phyloP scores from a whole-genome alignment of 2,113 vertebrate genomes.

The Marmota monax region DNA sequence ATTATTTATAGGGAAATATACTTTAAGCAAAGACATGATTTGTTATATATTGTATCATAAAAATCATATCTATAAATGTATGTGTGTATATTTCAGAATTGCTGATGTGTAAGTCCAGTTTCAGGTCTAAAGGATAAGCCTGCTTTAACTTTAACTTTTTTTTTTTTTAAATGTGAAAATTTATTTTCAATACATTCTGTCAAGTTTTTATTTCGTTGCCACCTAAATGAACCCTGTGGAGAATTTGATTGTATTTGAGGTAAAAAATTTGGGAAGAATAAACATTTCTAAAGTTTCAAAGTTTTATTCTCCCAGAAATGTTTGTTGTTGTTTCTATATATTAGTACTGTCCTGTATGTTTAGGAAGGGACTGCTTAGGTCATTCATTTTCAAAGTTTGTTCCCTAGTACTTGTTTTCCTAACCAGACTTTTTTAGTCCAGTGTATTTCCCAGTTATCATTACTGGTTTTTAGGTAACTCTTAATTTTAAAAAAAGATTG shows the following conservation, averaged over 20 bases:
- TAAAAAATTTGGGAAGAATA: not conserved
- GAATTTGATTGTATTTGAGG: not conserved
- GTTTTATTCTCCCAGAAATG: not conserved
- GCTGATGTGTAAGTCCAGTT: not conserved
- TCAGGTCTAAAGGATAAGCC: not conserved
- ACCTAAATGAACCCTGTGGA: not conserved
- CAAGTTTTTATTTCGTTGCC: not conserved
- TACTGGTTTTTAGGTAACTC: not conserved
- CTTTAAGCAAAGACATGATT: not conserved
- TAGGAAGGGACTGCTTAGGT: not conserved
- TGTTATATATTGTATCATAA: too few species aligned
- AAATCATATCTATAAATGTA: too few species aligned
- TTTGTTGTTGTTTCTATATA: not conserved
- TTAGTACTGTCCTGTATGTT: not conserved
- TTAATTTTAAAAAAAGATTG: not conserved
- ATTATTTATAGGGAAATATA: not conserved
- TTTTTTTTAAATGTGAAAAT: not conserved
- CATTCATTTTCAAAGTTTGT: slow-evolving; percentile 40
- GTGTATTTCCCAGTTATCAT: not conserved
- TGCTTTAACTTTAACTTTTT: not conserved
- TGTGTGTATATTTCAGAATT: not conserved
- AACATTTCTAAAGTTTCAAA: not conserved
- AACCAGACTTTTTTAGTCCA: not conserved
- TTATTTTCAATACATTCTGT: not conserved
- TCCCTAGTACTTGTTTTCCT: not conserved